Base-by-base conservation (phyloP, 2,888 invertebrate species). In the Meta bourneti region DNA sequence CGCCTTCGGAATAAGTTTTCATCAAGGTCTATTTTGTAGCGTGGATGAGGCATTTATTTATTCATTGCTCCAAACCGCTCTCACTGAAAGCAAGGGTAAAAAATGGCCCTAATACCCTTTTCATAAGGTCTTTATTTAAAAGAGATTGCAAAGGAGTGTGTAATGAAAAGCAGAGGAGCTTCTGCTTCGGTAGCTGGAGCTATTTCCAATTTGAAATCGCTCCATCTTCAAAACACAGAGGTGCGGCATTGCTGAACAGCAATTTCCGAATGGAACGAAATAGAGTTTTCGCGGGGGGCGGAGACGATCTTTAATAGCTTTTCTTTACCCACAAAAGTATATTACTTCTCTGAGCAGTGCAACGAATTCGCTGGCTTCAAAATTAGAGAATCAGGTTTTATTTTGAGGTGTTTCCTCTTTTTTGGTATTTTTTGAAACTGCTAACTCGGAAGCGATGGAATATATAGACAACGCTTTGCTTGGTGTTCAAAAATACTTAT, bases 251-350 rank as follows among this genome's bases (percentile, higher is more conserved):
- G 78, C 1, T 2, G 34, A 34, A 34, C 34, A 34, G 34, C 79
- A 79, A 87, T 87, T 87, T 87, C 54, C 72, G 52, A 52, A 79
- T 87, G 71, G 87, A 51, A 78, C 9, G n/a, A 16, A 16, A 16
- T 52, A 34, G 5, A 61, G 16, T 9, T 16, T 61, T 61, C 61
- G 61, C 11, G 52, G 16, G 70, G 85, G 85, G 77, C 77, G 85
- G 75, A 19, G n/a, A 34, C 7, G 16, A 34, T 34, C 69, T 72
- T 80, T 80, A 87, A 87, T 79, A 72, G 71, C 71, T 79, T 86
- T 79, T 77, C n/a, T 78, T 70, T 16, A 49, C 9, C 20, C 19
- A 74, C 5, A 11, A 74, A 74, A 74, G 20, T 74, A 19, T 4
- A 19, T 74, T 74, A 74, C 13, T 20, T 19, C 20, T 7, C 34